Conservation (phyloP, 2,888 invertebrate species). For the Polymixis flavicincta region DNA sequence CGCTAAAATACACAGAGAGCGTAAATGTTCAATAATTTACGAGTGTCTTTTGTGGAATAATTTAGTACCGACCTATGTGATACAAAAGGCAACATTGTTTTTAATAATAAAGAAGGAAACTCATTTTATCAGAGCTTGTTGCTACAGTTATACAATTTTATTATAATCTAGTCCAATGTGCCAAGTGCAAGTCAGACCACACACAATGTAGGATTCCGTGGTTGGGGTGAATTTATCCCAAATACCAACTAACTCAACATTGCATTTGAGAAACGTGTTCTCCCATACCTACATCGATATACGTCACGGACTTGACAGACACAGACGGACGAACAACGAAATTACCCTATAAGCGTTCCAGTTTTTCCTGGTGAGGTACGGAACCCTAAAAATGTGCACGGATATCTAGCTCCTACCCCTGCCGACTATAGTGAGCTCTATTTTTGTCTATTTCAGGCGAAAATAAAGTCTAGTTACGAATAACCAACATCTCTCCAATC, state of each 20-base stretch:
- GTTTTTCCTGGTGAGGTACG: no score
- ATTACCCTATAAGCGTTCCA: no score
- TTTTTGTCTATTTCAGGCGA: constrained; percentile 20
- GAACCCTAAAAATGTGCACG: neutral
- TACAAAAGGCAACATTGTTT: constrained; percentile 10
- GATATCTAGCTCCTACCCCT: neutral
- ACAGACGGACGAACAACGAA: no score
- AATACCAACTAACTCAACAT: no score
- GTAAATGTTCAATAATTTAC: constrained; percentile 27
- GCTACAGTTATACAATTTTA: neutral
- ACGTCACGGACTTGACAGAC: no score
- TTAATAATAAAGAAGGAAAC: constrained; percentile 2
- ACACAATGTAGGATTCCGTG: no score
- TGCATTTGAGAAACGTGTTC: no score
- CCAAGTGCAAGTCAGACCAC: no score
- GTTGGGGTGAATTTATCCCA: no score
- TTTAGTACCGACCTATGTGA: neutral
- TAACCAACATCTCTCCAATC: neutral
- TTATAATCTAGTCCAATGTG: neutral
- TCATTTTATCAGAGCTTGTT: neutral
- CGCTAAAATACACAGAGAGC: constrained; percentile 20
- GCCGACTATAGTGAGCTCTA: neutral
- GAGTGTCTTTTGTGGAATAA: constrained; percentile 18
- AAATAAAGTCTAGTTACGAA: constrained; percentile 9
- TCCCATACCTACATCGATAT: no score